Conservation (phyloP, 2,113 vertebrate species). For the Alosa alosa region DNA sequence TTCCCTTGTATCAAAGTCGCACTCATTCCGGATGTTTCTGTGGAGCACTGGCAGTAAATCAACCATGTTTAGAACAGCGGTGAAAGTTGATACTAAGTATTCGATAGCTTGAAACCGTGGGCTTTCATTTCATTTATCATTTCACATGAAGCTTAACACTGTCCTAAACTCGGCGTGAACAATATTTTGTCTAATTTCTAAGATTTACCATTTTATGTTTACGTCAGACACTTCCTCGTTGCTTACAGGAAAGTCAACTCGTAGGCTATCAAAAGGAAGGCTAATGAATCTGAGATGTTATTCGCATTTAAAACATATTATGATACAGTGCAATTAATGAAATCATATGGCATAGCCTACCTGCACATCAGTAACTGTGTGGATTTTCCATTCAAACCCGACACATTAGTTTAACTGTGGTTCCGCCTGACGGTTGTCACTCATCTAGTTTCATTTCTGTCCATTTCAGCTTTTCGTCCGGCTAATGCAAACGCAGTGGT, state of each 20-base stretch:
- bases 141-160: background rate
- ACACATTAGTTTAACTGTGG: background rate
- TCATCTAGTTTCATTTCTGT: background rate
- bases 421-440: background rate
- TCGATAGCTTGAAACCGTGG: background rate
- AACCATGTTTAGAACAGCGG: background rate
- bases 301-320: background rate
- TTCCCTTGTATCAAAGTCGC: background rate
- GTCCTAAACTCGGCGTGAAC: background rate
- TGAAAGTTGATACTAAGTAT: constrained; percentile 2
- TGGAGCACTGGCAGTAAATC: background rate
- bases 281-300: background rate
- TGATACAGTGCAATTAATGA: background rate
- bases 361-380: background rate
- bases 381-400: background rate
- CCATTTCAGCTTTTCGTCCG: background rate
- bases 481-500: background rate
- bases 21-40: background rate
- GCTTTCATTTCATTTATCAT: too few relatives aligned
- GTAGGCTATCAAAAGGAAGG: background rate
- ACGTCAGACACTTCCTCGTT: background rate
- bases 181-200: background rate
- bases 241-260: background rate
- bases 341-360: background rate
- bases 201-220: background rate